Base-by-base conservation (phyloP, 37 sponge, comb jelly and placozoan genomes). In the Chondrilla cf. caribensis region DNA sequence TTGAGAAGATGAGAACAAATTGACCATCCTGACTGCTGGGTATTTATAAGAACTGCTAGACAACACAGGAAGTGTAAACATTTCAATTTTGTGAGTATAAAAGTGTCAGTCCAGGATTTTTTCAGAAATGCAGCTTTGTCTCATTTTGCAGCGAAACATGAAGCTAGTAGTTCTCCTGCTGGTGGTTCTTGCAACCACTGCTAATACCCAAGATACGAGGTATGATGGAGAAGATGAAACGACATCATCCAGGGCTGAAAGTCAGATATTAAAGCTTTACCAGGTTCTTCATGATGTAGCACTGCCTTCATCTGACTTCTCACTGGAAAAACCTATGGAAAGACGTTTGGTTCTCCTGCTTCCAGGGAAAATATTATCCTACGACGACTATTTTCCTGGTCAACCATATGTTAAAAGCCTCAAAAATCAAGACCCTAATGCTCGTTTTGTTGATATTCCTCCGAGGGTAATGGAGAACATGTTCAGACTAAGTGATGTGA, bases 301-400 rank as follows among this genome's bases (percentile, higher is more conserved):
- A 25, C 36, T 82, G 14, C 87, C 87, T 3, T 39, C 44, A 8
- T 39, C 83, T 31, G 37, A 35, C 32, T 28, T 36, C 32, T n/a
- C n/a, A n/a, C 28, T 79, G 4, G 35, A 78, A 11, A 57, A 66
- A 8, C 54, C 58, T 5, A 38, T 60, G 21, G 60, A 9, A 28
- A 71, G 70, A 33, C 67, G 88, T 17, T 70, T 88, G 0, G 70
- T 79, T 24, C 67, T 88, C n/a, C 33, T 84, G 41, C 29, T 79
- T 26, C 88, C 88, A 19, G 88, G 88, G 8, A 88, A 88, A 40
- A 84, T 88, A 28, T 82, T 83, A 11, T 84, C 65, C 80, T 83
- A 83, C 43, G 79, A 57, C 70, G 88, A 88, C 73, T 88, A 88
- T 57, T 88, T 58, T 70, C 88, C 88, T 29, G 88, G 88, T 8